phyloP scores from a whole-genome alignment of 2,888 invertebrate genomes.

The Philhelius pedissequus region DNA sequence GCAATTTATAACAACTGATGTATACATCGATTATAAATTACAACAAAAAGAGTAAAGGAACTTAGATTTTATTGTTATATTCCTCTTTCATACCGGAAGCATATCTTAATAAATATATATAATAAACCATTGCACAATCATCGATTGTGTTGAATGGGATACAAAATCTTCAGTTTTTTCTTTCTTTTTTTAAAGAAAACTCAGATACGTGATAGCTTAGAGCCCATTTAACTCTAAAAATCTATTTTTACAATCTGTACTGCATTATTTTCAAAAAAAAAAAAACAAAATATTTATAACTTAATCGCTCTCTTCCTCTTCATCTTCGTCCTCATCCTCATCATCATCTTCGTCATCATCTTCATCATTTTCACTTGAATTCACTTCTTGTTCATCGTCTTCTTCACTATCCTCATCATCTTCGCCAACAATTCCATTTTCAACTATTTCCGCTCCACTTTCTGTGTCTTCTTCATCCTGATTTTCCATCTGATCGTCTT shows the following conservation, averaged over 20 bases:
- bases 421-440: conserved; percentile 43
- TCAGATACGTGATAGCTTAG: not conserved
- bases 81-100: too few species aligned
- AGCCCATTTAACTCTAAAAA: not conserved
- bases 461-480: conserved; percentile 38
- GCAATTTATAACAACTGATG: too few species aligned
- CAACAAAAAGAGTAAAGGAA: too few species aligned
- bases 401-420: conserved; percentile 32
- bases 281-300: not conserved
- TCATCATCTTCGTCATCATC: conserved; percentile 69
- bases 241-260: not conserved
- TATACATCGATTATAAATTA: too few species aligned
- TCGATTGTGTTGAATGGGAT: too few species aligned
- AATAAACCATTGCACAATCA: too few species aligned
- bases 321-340: conserved; percentile 56
- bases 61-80: too few species aligned
- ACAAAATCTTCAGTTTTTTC: too few species aligned
- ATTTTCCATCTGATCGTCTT: conserved; percentile 39
- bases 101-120: too few species aligned
- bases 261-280: not conserved
- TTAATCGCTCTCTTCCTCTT: conserved; percentile 57
- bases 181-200: not conserved
- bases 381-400: conserved; percentile 49
- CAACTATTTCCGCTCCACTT: conserved; percentile 40
- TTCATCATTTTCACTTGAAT: conserved; percentile 45